Conservation (phyloP, 2,888 invertebrate genomes). For the Callyntrura guangdongensis region DNA sequence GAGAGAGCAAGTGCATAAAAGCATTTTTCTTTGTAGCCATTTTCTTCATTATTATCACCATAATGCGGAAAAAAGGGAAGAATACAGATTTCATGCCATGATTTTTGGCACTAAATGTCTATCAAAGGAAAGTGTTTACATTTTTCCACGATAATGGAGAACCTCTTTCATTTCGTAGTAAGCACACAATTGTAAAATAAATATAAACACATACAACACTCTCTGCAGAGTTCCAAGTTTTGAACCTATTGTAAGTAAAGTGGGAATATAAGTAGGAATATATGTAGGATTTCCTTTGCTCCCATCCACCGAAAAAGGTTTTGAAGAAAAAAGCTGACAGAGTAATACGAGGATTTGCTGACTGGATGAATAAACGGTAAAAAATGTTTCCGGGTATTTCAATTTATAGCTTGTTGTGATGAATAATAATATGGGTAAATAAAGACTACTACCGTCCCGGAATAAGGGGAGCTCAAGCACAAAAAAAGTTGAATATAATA, state of each 20-base stretch:
- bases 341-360: neutral
- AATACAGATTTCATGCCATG: constrained; percentile 66
- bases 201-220: neutral
- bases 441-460: neutral
- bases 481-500: neutral
- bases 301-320: neutral
- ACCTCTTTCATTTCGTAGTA: constrained; percentile 28
- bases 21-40: constrained; percentile 13
- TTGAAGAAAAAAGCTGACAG: neutral
- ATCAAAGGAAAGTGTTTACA: constrained; percentile 70
- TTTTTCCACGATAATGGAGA: constrained; percentile 61
- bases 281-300: neutral
- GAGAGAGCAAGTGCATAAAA: constrained; percentile 27
- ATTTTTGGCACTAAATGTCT: constrained; percentile 70
- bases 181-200: constrained; percentile 7
- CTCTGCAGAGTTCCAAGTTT: too few relatives aligned
- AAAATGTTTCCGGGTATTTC: neutral
- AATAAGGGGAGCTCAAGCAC: neutral
- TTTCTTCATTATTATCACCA: constrained; percentile 37
- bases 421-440: constrained; percentile 7
- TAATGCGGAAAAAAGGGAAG: constrained; percentile 64
- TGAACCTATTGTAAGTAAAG: too few relatives aligned
- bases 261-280: too few relatives aligned
- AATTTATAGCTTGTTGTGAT: neutral
- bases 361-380: neutral